Evolutionary conservation across 64 coral and sea anemone genomes (phyloP), one percentile per base, ranked within the genome.

Genomic region (Exaiptasia diaphana): DNA sequence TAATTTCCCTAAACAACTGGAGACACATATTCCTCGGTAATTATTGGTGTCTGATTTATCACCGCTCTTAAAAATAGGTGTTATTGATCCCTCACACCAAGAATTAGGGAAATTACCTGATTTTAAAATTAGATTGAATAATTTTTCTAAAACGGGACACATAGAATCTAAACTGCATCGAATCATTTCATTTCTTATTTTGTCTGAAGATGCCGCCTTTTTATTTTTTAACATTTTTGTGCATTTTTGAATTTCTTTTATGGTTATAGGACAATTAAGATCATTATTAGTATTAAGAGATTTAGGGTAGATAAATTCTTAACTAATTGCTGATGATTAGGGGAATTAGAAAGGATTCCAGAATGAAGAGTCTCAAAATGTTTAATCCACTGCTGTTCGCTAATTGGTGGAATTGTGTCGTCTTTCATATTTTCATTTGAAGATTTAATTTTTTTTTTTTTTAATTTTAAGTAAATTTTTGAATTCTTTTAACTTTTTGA

Each of bases 21-120:
- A n/a, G n/a, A n/a, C n/a, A n/a, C n/a, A n/a, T n/a, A 73, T 73
- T 5, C 69, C 69, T 73, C 69, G 44, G 48, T 44, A 73, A 20
- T 73, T 73, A 21, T 40, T 26, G 17, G 69, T 40, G 10, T 73
- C 69, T 44, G n/a, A 22, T 45, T 48, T 48, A 24, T 48, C 24
- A 11, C 69, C 69, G 13, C 22, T 29, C 33, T 73, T 25, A 37
- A 34, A 55, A 57, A 77, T 77, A 7, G 50, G 50, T 12, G 49
- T 77, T 28, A 77, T 56, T 5, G 27, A 27, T n/a, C 69, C 69
- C 15, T 73, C 41, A 22, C 69, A 73, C 69, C 69, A 73, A 30
- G 5, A 20, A 29, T 26, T 4, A 26, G 70, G 70, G 31, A 49
- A 74, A 11, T 14, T 32, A 1, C 43, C 43, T 42, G 9, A 14